phyloP scores from a whole-genome alignment of 2,888 invertebrate species.

The Cosmopolites sordidus region DNA sequence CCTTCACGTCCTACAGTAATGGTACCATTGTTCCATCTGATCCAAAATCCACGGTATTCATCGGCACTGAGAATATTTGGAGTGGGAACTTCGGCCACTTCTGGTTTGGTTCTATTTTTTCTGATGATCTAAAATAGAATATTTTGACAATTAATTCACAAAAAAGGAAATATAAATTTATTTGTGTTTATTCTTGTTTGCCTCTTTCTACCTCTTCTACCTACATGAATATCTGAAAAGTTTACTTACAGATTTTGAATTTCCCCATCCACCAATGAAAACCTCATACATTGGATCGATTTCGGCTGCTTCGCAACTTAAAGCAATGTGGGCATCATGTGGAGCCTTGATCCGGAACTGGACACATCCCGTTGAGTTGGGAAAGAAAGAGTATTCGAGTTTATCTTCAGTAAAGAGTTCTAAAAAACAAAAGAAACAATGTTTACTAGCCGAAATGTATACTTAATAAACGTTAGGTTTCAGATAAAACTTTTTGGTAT shows the following conservation, averaged over 20 bases:
- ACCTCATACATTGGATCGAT: conserved; percentile 79
- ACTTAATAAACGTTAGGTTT: no score
- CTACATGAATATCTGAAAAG: no score
- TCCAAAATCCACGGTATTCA: conserved; percentile 80
- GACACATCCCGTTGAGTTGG: conserved; percentile 63
- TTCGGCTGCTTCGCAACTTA: conserved; percentile 67
- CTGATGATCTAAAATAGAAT: conserved; percentile 65
- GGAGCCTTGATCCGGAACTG: conserved; percentile 75
- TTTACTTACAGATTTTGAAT: conserved; percentile 62
- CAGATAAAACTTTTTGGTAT: no score
- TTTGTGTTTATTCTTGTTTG: no score
- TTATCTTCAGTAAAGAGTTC: conserved; percentile 76
- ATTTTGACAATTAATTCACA: no score
- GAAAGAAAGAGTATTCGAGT: conserved; percentile 78
- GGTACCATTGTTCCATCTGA: conserved; percentile 64
- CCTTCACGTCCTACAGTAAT: conserved; percentile 46
- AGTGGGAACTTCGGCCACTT: conserved; percentile 57
- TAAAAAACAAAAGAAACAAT: conserved; percentile 53
- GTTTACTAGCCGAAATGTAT: no score
- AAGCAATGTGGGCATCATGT: conserved; percentile 82
- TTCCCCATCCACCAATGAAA: conserved; percentile 86
- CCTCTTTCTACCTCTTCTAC: no score
- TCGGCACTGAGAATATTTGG: conserved; percentile 67
- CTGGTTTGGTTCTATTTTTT: conserved; percentile 62
- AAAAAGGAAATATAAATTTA: no score